Conservation (phyloP, 2,888 invertebrate species). For the Zygogramma bicolorata region DNA sequence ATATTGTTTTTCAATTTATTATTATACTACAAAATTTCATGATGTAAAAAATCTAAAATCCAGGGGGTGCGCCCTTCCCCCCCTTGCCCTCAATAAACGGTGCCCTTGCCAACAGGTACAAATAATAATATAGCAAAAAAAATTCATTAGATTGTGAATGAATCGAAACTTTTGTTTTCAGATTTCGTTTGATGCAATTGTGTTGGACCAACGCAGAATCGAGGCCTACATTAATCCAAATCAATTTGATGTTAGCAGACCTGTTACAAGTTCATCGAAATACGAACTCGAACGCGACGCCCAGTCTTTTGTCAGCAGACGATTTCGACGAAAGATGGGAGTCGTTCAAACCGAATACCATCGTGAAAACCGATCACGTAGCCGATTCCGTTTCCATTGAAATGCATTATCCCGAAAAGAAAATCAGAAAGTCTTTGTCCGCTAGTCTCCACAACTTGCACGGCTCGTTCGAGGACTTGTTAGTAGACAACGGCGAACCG, state of each 20-base stretch:
- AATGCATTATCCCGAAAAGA: slow-evolving; percentile 60
- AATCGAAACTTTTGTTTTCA: too few species aligned
- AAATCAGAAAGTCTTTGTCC: slow-evolving; percentile 57
- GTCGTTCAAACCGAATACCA: slow-evolving; percentile 75
- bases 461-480: slow-evolving; percentile 73
- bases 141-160: too few species aligned
- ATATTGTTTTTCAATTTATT: too few species aligned
- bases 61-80: too few species aligned
- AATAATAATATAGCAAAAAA: too few species aligned
- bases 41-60: too few species aligned
- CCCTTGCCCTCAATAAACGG: too few species aligned
- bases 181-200: slow-evolving; percentile 79
- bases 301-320: slow-evolving; percentile 57
- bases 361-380: slow-evolving; percentile 71
- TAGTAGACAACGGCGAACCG: slow-evolving; percentile 30
- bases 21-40: too few species aligned
- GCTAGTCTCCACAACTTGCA: slow-evolving; percentile 76
- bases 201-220: slow-evolving; percentile 73
- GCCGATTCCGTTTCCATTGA: slow-evolving; percentile 44
- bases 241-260: slow-evolving; percentile 69
- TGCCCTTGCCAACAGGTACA: too few species aligned
- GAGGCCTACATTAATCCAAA: slow-evolving; percentile 68
- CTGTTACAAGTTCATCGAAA: slow-evolving; percentile 62
- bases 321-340: slow-evolving; percentile 84
- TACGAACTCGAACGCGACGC: slow-evolving; percentile 51